Evolutionary conservation across 2,888 invertebrate species (phyloP), one percentile per base, ranked within the genome.

Genomic region (Mactromeris polynyma): DNA sequence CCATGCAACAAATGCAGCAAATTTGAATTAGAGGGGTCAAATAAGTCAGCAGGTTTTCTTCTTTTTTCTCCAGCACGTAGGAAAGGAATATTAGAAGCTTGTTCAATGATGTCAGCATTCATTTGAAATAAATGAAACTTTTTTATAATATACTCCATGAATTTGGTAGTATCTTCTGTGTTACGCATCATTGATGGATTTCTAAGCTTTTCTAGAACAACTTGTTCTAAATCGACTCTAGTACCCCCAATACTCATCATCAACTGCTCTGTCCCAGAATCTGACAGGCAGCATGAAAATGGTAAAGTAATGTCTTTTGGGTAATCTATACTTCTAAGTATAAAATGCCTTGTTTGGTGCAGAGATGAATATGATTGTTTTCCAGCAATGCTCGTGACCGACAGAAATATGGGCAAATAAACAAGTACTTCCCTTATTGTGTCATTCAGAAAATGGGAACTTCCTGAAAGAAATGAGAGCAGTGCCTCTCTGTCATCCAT

Each of bases 61-160:
- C 2, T 7, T 1, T 64, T 64, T 1, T 17, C 1, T 9, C 73
- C 40, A 7, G 73, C 26, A 4, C n/a, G 31, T 19, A 83, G 46
- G 36, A 83, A 83, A 0, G 69, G 83, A 36, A 83, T 21, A 7
- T 73, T 21, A 38, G 58, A 14, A 38, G 79, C 58, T 83, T 79
- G 64, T 84, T 85, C 17, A 11, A 33, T 69, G 19, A 90, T 77
- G 9, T 21, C 11, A 0, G 69, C 2, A 80, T 83, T 84, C 79
- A 26, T 84, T 14, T 81, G 54, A 46, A 83, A 85, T 14, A 51
- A 21, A n/a, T 54, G 0, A 19, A 85, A 69, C 19, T 89, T 88
- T 42, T 86, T 40, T 26, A 88, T 26, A n/a, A 91, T 33, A 79
- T 83, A 86, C 36, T 73, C 21, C 89, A 92, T 90, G n/a, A 92